Percentiles rank a stretch among this genome's conserved stretches.
Evolutionary conservation across 1,140 invertebrate genomes (phyloP).

Genomic region (Hylyphantes graminicola): DNA sequence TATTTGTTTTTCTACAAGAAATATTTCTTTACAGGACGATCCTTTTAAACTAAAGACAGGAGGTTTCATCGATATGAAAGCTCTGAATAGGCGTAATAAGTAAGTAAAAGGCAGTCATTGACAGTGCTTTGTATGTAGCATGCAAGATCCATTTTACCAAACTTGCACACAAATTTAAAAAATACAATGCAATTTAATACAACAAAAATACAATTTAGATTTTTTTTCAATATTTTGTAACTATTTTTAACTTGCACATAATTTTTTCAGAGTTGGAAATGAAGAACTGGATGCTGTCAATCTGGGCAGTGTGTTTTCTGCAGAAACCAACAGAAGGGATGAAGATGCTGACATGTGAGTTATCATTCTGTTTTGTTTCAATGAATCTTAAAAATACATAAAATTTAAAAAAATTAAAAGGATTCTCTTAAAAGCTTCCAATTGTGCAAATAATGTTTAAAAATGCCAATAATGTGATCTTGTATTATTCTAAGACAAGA

Average conservation of each 20-base stretch:
- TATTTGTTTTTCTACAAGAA: background rate
- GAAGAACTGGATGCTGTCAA: constrained; percentile 70
- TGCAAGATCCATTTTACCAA: too few relatives aligned
- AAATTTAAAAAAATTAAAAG: too few relatives aligned
- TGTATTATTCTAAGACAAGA: too few relatives aligned
- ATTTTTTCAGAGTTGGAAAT: constrained; percentile 44
- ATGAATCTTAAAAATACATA: too few relatives aligned
- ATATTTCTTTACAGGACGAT: constrained; percentile 69
- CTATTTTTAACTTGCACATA: background rate
- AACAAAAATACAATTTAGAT: background rate
- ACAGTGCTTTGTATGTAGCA: too few relatives aligned
- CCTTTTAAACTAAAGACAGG: constrained; percentile 81
- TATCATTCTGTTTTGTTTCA: background rate
- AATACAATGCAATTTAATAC: too few relatives aligned
- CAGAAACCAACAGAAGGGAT: constrained; percentile 96
- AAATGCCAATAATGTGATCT: too few relatives aligned
- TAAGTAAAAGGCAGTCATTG: constrained; percentile 2
- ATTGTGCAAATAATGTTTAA: too few relatives aligned
- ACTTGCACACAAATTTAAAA: background rate
- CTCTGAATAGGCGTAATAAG: constrained; percentile 65
- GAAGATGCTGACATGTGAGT: constrained; percentile 97
- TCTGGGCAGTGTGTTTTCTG: constrained; percentile 96
- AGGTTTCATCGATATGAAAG: constrained; percentile 91
- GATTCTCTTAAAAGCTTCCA: too few relatives aligned
- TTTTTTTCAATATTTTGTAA: background rate